Base-by-base conservation (phyloP, 2,113 vertebrate genomes). In the Eulacestoma nigropectus region DNA sequence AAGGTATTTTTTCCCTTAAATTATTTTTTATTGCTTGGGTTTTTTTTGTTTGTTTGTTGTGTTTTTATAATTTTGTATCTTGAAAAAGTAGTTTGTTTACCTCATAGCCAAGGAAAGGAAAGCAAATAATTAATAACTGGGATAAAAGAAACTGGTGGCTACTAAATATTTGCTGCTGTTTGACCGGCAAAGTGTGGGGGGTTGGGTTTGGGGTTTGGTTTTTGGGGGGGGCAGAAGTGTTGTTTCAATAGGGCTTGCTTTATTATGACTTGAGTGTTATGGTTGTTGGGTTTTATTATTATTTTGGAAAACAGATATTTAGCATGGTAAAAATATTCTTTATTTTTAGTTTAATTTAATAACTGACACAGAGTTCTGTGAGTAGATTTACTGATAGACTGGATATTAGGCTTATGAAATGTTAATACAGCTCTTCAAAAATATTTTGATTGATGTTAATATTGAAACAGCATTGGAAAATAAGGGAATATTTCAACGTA, bases 401-500 rank as follows among this genome's bases (percentile, higher is more conserved):
- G 65, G 20, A 52, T 84, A 59, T 92, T 84, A 57, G 47, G 37
- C n/a, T 72, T 90, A 60, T 68, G 44, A 94, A 82, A 78, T 57
- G 57, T 81, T 94, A 94, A 78, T 92, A 64, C 11, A 52, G 25
- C n/a, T 75, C 73, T 93, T 90, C 39, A 94, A 49, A 95, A 92
- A 64, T 76, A 82, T 90, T 81, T 95, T 92, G 41, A 70, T 95
- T 78, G 60, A 75, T 83, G 92, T 86, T 90, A 94, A 96, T 94
- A 94, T 87, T 94, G 77, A 84, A 87, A 70, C 50, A 90, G 78
- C 16, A 50, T 39, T 74, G 52, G 32, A 93, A 87, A 95, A 96
- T 42, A 46, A 69, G 69, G 53, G 42, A 87, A 50, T 69, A 87
- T 95, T 86, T 92, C 76, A 52, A 65, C 50, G 44, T 64, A 82